A percentile compares a stretch with the other conserved stretches of the same genome.
Evolutionary conservation across 2,888 invertebrate genomes (phyloP).

Genomic region (Nymphalis urticae): DNA sequence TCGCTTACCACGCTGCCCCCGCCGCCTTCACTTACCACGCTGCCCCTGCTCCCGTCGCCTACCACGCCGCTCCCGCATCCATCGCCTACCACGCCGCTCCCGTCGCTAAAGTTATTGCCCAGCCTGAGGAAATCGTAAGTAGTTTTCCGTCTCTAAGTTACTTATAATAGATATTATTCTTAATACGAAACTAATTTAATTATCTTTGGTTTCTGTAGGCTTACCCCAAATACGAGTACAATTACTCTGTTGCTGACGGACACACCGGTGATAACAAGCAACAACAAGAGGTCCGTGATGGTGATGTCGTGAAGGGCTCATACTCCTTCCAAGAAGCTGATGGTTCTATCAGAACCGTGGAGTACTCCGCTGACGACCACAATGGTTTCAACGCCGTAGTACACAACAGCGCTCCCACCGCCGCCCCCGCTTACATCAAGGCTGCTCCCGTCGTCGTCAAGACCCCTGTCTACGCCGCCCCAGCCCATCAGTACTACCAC

Average conservation of each 20-base stretch:
- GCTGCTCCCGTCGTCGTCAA: slow-evolving; percentile 53
- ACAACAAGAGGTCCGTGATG: slow-evolving; percentile 74
- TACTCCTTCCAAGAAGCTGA: slow-evolving; percentile 77
- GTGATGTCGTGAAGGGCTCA: slow-evolving; percentile 75
- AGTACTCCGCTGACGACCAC: slow-evolving; percentile 77
- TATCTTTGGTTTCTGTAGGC: slow-evolving; percentile 40
- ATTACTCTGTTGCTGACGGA: slow-evolving; percentile 76
- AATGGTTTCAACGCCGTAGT: slow-evolving; percentile 68
- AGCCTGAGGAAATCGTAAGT: slow-evolving; percentile 22
- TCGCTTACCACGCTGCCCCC: no score
- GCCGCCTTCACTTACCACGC: no score
- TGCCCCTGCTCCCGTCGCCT: no score
- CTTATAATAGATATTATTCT: no score
- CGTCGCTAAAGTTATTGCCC: background rate
- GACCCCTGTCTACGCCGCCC: slow-evolving; percentile 46
- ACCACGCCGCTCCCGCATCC: no score
- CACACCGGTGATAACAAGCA: slow-evolving; percentile 79
- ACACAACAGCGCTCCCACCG: slow-evolving; percentile 60
- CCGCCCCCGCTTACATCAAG: slow-evolving; percentile 57
- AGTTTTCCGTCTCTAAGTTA: no score
- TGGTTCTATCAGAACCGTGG: slow-evolving; percentile 72
- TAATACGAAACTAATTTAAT: no score
- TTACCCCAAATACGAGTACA: slow-evolving; percentile 69
- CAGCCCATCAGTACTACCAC: slow-evolving; percentile 36
- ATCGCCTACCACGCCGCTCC: no score